These are phyloP conservation scores for Cheilosia grossa DNA, from an alignment of 2,888 invertebrate genomes.

Conservation along the genomic window DNA sequence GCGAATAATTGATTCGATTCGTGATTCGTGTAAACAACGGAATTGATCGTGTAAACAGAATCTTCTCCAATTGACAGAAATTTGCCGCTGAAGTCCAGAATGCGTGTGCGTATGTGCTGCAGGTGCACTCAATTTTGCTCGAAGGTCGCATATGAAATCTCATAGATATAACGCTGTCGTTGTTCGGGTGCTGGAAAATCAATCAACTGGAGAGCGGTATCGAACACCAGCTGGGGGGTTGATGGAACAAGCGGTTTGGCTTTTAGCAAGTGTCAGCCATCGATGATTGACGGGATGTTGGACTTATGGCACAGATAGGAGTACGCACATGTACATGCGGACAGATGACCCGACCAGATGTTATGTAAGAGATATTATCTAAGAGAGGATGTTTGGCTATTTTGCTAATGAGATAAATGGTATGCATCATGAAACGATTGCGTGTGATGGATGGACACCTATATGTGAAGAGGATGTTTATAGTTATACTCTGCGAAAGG, in stretches of 20 bases:
- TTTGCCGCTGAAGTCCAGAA: not conserved
- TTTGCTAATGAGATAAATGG: constrained; percentile 22
- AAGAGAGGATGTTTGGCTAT: constrained; percentile 8
- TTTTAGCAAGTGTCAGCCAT: constrained; percentile 62
- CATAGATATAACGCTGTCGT: not conserved
- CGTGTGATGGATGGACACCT: too few relatives aligned
- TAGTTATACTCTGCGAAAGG: too few relatives aligned
- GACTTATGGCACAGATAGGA: constrained; percentile 19
- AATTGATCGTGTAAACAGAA: constrained; percentile 43
- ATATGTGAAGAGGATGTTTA: too few relatives aligned
- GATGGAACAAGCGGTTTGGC: constrained; percentile 32
- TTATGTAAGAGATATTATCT: constrained; percentile 37
- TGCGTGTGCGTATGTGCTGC: constrained; percentile 1
- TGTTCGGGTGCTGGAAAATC: constrained; percentile 19
- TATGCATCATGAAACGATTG: constrained; percentile 4
- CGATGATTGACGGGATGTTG: constrained; percentile 61
- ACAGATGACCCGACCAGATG: constrained; percentile 18
- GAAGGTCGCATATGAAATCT: constrained; percentile 11
- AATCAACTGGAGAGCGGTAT: constrained; percentile 34
- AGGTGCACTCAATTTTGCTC: constrained; percentile 27
- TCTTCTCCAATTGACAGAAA: constrained; percentile 4
- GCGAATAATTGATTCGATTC: constrained; percentile 40
- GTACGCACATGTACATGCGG: not conserved
- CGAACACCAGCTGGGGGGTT: not conserved
- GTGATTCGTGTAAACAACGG: constrained; percentile 31